Evolutionary conservation across 1,140 invertebrate genomes (phyloP).

Genomic region (Pseudomyrmex flavicornis): DNA sequence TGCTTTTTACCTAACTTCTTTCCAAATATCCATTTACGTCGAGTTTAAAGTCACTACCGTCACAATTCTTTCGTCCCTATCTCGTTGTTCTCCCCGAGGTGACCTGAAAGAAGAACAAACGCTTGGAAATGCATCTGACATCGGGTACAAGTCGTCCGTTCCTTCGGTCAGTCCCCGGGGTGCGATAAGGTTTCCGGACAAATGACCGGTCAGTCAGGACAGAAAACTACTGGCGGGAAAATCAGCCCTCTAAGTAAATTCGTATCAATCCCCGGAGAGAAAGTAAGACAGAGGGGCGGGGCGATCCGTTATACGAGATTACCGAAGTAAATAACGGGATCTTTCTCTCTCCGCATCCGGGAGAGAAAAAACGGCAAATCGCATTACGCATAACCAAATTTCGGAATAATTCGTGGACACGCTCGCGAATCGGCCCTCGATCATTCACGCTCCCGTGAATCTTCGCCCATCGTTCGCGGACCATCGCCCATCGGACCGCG

Average conservation of each 20-base stretch:
- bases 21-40: slow-evolving; percentile 26
- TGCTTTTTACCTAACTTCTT: not conserved
- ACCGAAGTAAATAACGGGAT: slow-evolving; percentile 78
- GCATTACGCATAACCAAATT: slow-evolving; percentile 79
- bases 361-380: slow-evolving; percentile 39
- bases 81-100: slow-evolving; percentile 57
- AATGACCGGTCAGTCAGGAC: slow-evolving; percentile 79
- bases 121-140: slow-evolving; percentile 70
- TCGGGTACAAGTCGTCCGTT: slow-evolving; percentile 62
- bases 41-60: slow-evolving; percentile 46
- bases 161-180: slow-evolving; percentile 74
- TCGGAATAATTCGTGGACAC: slow-evolving; percentile 69
- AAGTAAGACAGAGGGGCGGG: slow-evolving; percentile 37
- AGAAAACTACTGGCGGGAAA: slow-evolving; percentile 76
- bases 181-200: slow-evolving; percentile 80
- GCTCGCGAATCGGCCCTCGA: slow-evolving; percentile 71
- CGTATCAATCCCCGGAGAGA: slow-evolving; percentile 78
- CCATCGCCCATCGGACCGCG: slow-evolving; percentile 61
- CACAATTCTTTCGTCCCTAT: slow-evolving; percentile 30
- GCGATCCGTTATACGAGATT: slow-evolving; percentile 81
- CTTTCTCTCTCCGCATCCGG: slow-evolving; percentile 38
- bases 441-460: slow-evolving; percentile 79
- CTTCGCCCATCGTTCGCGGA: slow-evolving; percentile 66
- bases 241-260: slow-evolving; percentile 83
- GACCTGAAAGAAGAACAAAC: slow-evolving; percentile 29